Conservation (phyloP, 1,140 invertebrate species). For the Sinella curviseta region DNA sequence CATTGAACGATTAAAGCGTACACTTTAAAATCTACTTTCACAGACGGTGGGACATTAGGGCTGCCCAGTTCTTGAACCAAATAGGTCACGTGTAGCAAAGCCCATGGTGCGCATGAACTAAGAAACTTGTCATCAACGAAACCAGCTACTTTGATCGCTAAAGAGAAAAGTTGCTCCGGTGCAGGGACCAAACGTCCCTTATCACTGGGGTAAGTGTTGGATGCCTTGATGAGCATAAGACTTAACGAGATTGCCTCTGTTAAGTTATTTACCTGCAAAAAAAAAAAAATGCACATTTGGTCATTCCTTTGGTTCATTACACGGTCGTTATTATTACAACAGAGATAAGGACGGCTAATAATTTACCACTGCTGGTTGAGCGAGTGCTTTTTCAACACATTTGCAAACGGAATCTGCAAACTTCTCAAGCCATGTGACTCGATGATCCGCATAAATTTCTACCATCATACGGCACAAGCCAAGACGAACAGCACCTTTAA, state of each 20-base stretch:
- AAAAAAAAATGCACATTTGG: neutral
- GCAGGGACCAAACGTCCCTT: neutral
- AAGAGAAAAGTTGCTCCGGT: neutral
- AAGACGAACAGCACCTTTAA: conserved; percentile 10
- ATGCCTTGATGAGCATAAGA: neutral
- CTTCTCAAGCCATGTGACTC: neutral
- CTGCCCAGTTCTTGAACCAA: neutral
- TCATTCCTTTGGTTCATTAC: too few species aligned
- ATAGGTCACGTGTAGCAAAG: neutral
- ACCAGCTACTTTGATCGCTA: neutral
- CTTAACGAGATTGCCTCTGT: neutral
- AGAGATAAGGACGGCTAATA: too few species aligned
- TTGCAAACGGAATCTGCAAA: neutral
- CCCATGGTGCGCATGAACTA: neutral
- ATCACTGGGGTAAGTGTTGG: too few species aligned
- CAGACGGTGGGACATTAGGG: neutral
- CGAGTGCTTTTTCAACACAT: conserved; percentile 24
- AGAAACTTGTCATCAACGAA: conserved; percentile 26
- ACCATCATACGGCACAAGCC: conserved; percentile 31
- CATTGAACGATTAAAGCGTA: neutral
- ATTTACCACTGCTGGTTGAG: conserved; percentile 7
- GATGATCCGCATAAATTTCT: conserved; percentile 3
- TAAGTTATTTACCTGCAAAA: neutral
- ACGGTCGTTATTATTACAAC: too few species aligned
- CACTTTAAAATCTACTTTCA: neutral